Evolutionary conservation across 1,140 invertebrate genomes (phyloP), one percentile per base, ranked within the genome.

Genomic region (Zaprionus taronus): DNA sequence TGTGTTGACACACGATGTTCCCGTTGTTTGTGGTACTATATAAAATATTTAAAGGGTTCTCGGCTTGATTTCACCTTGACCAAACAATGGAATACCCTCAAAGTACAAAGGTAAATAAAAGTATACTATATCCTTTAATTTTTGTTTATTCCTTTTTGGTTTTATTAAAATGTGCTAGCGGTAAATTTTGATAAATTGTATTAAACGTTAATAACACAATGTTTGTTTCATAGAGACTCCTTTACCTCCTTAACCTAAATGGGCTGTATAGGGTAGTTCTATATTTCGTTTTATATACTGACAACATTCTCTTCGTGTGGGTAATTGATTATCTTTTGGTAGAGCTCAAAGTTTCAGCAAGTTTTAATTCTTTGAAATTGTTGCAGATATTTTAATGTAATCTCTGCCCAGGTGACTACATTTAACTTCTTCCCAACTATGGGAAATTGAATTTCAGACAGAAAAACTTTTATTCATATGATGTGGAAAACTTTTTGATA

Each of bases 1-100:
- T 87, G 81, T 89, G 83, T 87, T 87, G 83, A 87, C 83, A 83
- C 67, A 79, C 63, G 64, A 62, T 58, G 31, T 57, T 47, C n/a
- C 26, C 65, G 49, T 69, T 70, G 72, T 49, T 71, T 76, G 60
- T 51, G 53, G 24, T 74, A 72, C 77, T 80, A 80, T 82, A 86
- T 86, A 80, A 86, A 86, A 86, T 80, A 80, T 83, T 86, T 86
- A 83, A 85, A 79, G 81, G 83, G 67, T 73, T 74, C 67, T 62
- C 38, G 64, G 66, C 36, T 70, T 38, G 28, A 36, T 38, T 80
- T 71, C 38, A 86, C 80, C 83, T 85, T 73, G 49, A 63, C 38
- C 36, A 64, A 51, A 63, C 41, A 51, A 20, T 44, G 62, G 49
- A 56, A 20, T 26, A 61, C 12, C 24, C 51, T 17, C 7, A n/a